Conservation (phyloP, 2,113 vertebrate species). For the Pteronura brasiliensis region DNA sequence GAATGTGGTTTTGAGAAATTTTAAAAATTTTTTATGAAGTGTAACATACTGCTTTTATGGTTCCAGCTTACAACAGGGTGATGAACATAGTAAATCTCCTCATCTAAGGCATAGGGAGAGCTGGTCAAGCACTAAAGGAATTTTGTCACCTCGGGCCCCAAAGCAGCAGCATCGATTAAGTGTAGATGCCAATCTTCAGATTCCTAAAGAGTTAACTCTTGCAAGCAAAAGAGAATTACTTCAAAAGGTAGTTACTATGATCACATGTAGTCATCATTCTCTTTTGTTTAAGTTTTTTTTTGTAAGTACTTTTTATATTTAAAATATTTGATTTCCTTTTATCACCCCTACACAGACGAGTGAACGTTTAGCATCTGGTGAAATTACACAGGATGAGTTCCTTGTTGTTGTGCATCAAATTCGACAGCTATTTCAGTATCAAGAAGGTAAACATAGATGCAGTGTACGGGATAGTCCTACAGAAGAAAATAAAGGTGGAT, state of each 20-base stretch:
- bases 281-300: conserved; percentile 27
- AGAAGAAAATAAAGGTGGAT: conserved; percentile 84
- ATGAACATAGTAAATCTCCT: conserved; percentile 88
- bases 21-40: background rate
- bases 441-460: conserved; percentile 93
- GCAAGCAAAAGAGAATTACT: conserved; percentile 97
- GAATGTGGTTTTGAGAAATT: background rate
- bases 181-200: conserved; percentile 97
- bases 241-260: conserved; percentile 86
- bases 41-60: conserved; percentile 49
- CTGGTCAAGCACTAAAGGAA: conserved; percentile 86
- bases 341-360: conserved; percentile 85
- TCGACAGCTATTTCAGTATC: conserved; percentile 96
- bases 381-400: conserved; percentile 96
- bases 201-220: conserved; percentile 93
- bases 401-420: conserved; percentile 96
- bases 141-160: conserved; percentile 86
- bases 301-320: conserved; percentile 14
- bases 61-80: conserved; percentile 87
- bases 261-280: conserved; percentile 11
- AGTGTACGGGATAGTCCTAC: conserved; percentile 88
- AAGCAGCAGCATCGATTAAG: conserved; percentile 96
- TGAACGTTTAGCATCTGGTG: conserved; percentile 91
- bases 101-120: conserved; percentile 89
- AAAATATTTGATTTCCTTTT: conserved; percentile 58